Evolutionary conservation across 1,140 invertebrate species (phyloP), one percentile per base, ranked within the genome.

Genomic region (Procambarus clarkii): DNA sequence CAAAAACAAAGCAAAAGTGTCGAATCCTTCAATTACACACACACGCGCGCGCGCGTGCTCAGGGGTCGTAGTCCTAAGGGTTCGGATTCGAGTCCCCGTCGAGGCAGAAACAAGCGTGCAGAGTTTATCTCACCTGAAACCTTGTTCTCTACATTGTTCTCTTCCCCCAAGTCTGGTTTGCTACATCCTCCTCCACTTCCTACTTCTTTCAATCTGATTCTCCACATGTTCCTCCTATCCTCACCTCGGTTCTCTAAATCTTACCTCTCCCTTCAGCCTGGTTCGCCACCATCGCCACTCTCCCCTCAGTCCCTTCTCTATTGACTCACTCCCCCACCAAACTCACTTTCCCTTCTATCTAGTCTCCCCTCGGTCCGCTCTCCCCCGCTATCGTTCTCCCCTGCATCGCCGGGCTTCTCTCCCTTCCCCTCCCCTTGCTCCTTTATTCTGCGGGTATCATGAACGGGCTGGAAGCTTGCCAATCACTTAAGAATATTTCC

Each of bases 401-500:
- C 46, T 45, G 9, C 13, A 46, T 45, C 7, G 34, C 21, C 50
- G 54, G 24, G 48, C 48, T 76, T n/a, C 71, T 48, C 45, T 69
- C 64, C 83, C 54, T 48, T 50, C 60, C 24, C 44, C 74, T 77
- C 46, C 5, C 50, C 60, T n/a, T 44, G n/a, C 18, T 48, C 5
- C n/a, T 8, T 21, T 24, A 74, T 74, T 34, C n/a, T 4, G 46
- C 11, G n/a, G 18, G 3, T 44, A 81, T 84, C 82, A 54, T 60
- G 60, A 54, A 50, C 9, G 50, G 24, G n/a, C 54, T 81, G 79
- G 79, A 81, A 34, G 15, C 3, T 9, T 81, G 79, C 50, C 79
- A 81, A 81, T 81, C 79, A 81, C 79, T 81, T 81, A 58, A 81
- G 78, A 80, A 80, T 80, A 80, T 80, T 80, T 80, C 78, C 78